These are phyloP conservation scores for Balaeniceps rex DNA, from an alignment of 2,113 vertebrate species.

Conservation along the genomic window DNA sequence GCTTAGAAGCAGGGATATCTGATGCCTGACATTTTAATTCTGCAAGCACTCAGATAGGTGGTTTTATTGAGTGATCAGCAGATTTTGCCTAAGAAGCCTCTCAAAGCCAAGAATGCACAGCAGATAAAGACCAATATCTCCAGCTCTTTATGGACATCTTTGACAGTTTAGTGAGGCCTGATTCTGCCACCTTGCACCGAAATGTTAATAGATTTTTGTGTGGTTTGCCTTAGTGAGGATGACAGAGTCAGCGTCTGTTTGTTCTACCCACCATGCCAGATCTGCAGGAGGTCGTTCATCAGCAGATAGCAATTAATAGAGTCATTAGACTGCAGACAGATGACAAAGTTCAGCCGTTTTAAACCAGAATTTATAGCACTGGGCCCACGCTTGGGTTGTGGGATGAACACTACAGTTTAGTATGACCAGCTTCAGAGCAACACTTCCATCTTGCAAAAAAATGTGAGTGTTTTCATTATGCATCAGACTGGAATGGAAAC, in stretches of 20 bases:
- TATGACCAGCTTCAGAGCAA: not conserved
- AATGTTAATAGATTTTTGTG: not conserved
- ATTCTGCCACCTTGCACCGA: constrained; percentile 6
- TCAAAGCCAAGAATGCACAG: not conserved
- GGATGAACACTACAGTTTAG: not conserved
- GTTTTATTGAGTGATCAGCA: constrained; percentile 9
- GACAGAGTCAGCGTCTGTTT: not conserved
- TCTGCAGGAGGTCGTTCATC: not conserved
- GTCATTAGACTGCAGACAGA: not conserved
- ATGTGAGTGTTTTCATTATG: not conserved
- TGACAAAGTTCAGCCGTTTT: not conserved
- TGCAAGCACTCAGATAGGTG: not conserved
- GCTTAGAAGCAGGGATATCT: not conserved
- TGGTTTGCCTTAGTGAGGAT: constrained; percentile 28
- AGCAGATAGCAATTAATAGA: not conserved
- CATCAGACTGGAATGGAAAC: not conserved
- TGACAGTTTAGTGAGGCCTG: not conserved
- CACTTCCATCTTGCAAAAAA: not conserved
- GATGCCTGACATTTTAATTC: not conserved
- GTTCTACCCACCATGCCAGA: not conserved
- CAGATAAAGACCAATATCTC: not conserved
- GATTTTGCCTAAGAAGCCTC: not conserved
- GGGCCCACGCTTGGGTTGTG: not conserved
- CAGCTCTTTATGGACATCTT: not conserved
- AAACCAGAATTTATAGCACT: not conserved